Evolutionary conservation across 2,888 invertebrate species (phyloP).

Genomic region (Clunio marinus): DNA sequence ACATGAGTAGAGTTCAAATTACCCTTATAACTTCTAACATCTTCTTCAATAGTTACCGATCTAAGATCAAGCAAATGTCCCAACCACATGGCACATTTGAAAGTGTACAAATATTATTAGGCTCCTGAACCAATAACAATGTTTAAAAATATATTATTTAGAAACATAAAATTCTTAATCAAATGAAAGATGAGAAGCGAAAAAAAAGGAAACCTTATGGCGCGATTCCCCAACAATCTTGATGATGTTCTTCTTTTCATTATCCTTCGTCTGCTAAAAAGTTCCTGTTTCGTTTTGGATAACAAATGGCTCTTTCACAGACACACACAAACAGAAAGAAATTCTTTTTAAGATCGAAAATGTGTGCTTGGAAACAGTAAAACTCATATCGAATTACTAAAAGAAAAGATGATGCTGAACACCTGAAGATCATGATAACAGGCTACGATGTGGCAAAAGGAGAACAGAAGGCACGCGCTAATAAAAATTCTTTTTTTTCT

Average conservation of each 20-base stretch:
- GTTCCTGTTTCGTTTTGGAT: not conserved
- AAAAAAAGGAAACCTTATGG: slow-evolving; percentile 28
- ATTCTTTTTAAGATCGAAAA: no score
- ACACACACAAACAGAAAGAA: not conserved
- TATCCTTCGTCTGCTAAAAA: not conserved
- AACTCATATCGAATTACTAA: slow-evolving; percentile 1
- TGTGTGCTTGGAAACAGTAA: not conserved
- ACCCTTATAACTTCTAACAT: no score
- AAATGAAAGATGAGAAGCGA: slow-evolving; percentile 36
- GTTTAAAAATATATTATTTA: no score
- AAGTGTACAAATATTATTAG: no score
- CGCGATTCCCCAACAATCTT: slow-evolving; percentile 23
- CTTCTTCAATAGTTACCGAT: no score
- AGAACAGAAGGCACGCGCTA: slow-evolving; percentile 37
- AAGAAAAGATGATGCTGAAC: slow-evolving; percentile 27
- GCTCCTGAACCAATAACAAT: no score
- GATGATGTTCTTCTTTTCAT: not conserved
- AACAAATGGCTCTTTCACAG: slow-evolving; percentile 1
- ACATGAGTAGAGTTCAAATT: no score
- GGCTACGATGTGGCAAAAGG: slow-evolving; percentile 1
- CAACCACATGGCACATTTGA: no score
- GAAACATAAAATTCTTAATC: not conserved
- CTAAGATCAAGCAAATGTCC: no score
- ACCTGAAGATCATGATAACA: slow-evolving; percentile 29
- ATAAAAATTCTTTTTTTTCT: slow-evolving; percentile 31